Evolutionary conservation across 1,140 invertebrate genomes (phyloP), one percentile per base, ranked within the genome.

Genomic region (Heliconius hewitsoni): DNA sequence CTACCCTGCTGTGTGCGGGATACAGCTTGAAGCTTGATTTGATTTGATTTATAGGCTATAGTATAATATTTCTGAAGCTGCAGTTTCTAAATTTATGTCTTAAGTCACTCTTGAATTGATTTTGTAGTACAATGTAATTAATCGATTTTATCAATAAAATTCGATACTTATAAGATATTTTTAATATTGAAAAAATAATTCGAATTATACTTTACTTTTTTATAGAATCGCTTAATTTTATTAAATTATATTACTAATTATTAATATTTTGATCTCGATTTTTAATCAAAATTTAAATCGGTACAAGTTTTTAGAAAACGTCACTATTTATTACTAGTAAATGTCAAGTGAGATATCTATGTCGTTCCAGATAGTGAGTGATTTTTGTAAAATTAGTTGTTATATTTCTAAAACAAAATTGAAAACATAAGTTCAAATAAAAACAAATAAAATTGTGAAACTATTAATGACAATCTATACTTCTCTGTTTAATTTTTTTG

Each of bases 401-500:
- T 27, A 66, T 66, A 66, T 66, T 66, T 66, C 13, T 66, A 66
- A 30, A 27, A 11, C 23, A 30, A 16, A 66, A 66, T 27, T 27
- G 11, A 66, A 66, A 66, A 66, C 60, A 30, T 13, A 66, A 27
- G 9, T 66, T 66, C 13, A 66, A 66, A 66, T 27, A 27, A 27
- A 66, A 66, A 46, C 42, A 46, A 46, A 66, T 27, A 66, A 66
- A 6, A 66, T 13, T 27, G 60, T 66, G 60, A 66, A 66, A 66
- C n/a, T 30, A 30, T 13, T n/a, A 13, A 13, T 30, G 23, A 66
- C 11, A 66, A 66, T 66, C 9, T 66, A 30, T 27, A 71, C 42
- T 55, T 34, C 42, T 27, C 74, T 74, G 27, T 18, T 19, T 52
- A 19, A 42, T 71, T 72, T 66, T 66, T 30, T 78, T 86, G 82